Evolutionary conservation across 1,140 invertebrate species (phyloP), one percentile per base, ranked within the genome.

Genomic region (Diprion similis): DNA sequence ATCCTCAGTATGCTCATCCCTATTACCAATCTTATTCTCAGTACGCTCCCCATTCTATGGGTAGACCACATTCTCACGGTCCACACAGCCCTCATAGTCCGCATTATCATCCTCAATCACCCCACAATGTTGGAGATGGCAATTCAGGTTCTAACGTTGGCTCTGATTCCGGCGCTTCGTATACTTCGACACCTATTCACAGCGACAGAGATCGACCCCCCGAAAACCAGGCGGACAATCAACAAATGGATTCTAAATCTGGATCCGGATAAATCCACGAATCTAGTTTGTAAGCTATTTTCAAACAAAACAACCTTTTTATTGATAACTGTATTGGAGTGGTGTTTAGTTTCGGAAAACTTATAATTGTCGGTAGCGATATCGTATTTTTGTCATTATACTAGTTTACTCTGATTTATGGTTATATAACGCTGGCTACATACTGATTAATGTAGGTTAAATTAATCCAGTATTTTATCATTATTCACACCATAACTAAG

Each of bases 11-110:
- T 64, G 83, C 89, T 6, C 90, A 90, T 83, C 87, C 91, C 0
- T 93, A 93, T 75, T 92, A 93, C 81, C 89, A 91, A 71, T 89
- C 89, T 0, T 90, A 90, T 72, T 90, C 90, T 2, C 91, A 92
- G 11, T 92, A 92, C 77, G 85, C 89, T 1, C 86, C 87, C 0
- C 88, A 89, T 64, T 84, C 86, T 8, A 89, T 86, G 87, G 88
- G 80, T 75, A 89, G 89, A 18, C 89, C 90, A 1, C 91, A 91
- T 70, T 86, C 86, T 7, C 87, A 85, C 18, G 80, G 79, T 18
- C 80, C 81, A 8, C 84, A 84, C 68, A 79, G 83, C 11, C 51
- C 82, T 0, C 83, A 84, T 66, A 85, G 80, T 73, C 83, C 84
- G n/a, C 84, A 85, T 70, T 88, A 88, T 79, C 86, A 87, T 73